A percentile compares a stretch with the other conserved stretches of the same genome.
Conservation (phyloP, 2,113 vertebrate genomes). For the Thermophis baileyi region DNA sequence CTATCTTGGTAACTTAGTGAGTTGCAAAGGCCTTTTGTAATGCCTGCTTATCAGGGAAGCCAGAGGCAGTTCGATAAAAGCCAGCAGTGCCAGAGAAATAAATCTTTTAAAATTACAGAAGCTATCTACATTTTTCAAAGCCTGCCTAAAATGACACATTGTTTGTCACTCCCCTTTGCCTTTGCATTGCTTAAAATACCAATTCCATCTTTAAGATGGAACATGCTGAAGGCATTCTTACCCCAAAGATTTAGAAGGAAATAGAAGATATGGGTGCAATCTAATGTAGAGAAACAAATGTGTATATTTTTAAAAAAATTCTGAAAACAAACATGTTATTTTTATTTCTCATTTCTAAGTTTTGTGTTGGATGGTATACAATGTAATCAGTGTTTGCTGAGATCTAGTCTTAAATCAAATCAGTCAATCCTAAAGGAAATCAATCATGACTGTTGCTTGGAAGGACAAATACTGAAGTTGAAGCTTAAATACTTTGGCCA, state of each 20-base stretch:
- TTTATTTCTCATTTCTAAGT: not conserved
- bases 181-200: not conserved
- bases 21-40: slow-evolving; percentile 24
- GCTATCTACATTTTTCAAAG: slow-evolving; percentile 14
- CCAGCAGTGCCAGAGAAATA: slow-evolving; percentile 2
- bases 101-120: slow-evolving; percentile 32
- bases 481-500: not conserved
- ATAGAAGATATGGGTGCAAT: slow-evolving; percentile 17
- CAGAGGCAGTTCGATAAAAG: slow-evolving; percentile 25
- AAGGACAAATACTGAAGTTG: not conserved
- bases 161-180: slow-evolving; percentile 20
- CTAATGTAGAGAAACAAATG: not conserved
- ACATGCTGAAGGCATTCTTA: not conserved
- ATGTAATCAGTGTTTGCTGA: not conserved
- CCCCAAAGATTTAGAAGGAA: slow-evolving; percentile 5
- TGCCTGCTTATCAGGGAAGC: slow-evolving; percentile 47
- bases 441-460: not conserved
- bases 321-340: not conserved
- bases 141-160: not conserved
- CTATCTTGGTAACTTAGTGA: not conserved
- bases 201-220: not conserved
- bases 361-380: not conserved
- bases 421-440: not conserved
- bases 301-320: not conserved
- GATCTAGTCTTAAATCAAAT: not conserved